phyloP scores from a whole-genome alignment of 2,113 vertebrate genomes.

The Lepidothrix coronata region DNA sequence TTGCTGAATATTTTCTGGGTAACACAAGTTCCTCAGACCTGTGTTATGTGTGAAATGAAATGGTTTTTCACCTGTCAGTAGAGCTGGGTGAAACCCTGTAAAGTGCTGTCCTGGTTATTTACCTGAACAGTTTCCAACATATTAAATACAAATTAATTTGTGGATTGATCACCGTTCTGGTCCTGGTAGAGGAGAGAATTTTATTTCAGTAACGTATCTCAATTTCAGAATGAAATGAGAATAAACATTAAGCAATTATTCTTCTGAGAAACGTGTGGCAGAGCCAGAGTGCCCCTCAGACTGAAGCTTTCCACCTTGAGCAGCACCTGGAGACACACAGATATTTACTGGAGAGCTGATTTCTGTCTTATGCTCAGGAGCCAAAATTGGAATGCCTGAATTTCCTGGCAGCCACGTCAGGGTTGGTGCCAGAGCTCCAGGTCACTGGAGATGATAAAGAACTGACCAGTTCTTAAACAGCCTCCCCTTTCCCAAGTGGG shows the following conservation, averaged over 20 bases:
- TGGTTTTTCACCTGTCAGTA: neutral
- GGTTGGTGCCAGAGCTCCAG: neutral
- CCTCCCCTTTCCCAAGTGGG: neutral
- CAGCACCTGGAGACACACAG: neutral
- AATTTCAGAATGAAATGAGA: neutral
- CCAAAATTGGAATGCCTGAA: neutral
- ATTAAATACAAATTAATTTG: neutral
- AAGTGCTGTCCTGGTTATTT: neutral
- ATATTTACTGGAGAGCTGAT: neutral
- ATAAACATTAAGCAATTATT: neutral
- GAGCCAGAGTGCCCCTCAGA: neutral
- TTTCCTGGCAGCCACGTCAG: neutral
- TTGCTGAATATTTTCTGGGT: neutral
- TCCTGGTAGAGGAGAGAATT: neutral
- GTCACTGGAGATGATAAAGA: neutral
- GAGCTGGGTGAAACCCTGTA: neutral
- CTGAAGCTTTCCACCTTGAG: neutral
- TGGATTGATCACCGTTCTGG: neutral
- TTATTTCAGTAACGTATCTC: neutral
- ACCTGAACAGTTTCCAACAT: neutral
- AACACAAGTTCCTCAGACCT: neutral
- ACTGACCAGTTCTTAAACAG: neutral
- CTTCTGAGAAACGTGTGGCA: neutral
- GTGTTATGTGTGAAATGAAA: neutral
- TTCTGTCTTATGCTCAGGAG: neutral